Evolutionary conservation across 2,113 vertebrate genomes (phyloP), one percentile per base, ranked within the genome.

Genomic region (Glaucidium brasilianum): DNA sequence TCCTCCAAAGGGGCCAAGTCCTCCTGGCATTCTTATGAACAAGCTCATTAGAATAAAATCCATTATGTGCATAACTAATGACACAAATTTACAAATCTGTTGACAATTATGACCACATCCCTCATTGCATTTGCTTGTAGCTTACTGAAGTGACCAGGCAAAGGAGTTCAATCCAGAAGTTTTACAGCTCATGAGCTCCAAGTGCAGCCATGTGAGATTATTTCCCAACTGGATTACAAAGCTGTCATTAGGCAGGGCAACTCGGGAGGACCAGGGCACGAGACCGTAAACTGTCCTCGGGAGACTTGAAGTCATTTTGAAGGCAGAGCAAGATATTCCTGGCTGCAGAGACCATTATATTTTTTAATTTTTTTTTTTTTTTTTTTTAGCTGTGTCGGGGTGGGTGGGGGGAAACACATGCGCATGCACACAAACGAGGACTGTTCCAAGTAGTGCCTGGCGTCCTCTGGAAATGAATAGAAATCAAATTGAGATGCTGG

Each of bases 201-300:
- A 68, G 91, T 83, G 93, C 94, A 91, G 43, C 83, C 88, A 95
- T 97, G 94, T 96, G 90, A 95, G 94, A 75, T 89, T 94, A 97
- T 96, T 96, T 96, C 95, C 97, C 97, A 97, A 96, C 87, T 98
- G 96, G 95, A 96, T 96, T 97, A 97, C 97, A 97, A 98, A 97
- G 62, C 95, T 97, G 98, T 98, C 97, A 97, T 96, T 97, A 98
- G 96, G 96, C 93, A 97, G 85, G 85, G 91, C 95, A 90, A 29
- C 68, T 88, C 71, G 23, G 77, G 90, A 95, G 96, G 96, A 97
- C 92, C 94, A 92, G 97, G 94, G 94, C 92, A 96, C 66, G 92
- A 96, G 96, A 98, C 97, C 91, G 80, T 98, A 94, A 97, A 96
- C 97, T 89, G 86, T 96, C 92, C 96, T 98, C 77, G 0, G 69